phyloP scores from a whole-genome alignment of 2,797 vertebrate genomes.

The Periophthalmus magnuspinnatus region DNA sequence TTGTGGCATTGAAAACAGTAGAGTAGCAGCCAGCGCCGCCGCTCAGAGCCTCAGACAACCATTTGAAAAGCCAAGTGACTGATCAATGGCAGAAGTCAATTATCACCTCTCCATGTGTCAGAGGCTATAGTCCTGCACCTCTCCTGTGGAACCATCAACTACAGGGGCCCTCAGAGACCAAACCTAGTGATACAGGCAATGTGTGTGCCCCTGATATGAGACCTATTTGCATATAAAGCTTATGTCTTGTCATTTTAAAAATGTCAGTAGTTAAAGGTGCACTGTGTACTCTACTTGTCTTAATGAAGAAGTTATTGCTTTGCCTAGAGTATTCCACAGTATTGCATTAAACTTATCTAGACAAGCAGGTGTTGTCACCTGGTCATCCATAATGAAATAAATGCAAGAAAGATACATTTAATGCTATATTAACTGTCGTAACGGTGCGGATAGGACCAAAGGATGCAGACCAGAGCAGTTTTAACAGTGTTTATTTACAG shows the following conservation, averaged over 20 bases:
- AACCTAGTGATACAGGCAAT: conserved; percentile 20
- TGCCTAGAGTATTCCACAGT: no score
- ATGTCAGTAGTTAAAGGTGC: background rate
- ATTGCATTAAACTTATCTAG: no score
- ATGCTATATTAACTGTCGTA: no score
- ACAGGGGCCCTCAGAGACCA: conserved; percentile 28
- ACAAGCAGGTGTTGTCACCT: no score
- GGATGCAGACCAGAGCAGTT: no score
- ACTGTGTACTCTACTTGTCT: no score
- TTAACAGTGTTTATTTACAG: no score
- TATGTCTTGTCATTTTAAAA: background rate
- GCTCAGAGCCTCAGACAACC: conserved; percentile 46
- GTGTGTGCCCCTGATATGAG: background rate
- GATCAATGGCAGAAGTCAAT: conserved; percentile 76
- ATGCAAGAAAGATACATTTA: no score
- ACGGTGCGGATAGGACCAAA: no score
- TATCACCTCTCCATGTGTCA: conserved; percentile 66
- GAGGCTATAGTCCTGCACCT: conserved; percentile 44
- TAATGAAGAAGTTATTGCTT: no score
- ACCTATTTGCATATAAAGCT: background rate
- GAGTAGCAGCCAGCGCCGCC: conserved; percentile 32
- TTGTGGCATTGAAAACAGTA: conserved; percentile 39
- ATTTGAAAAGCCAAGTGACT: conserved; percentile 63
- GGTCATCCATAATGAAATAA: no score
- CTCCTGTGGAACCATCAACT: conserved; percentile 43